These are phyloP conservation scores for Nesoenas mayeri DNA, from an alignment of 2,113 vertebrate species.

Conservation along the genomic window DNA sequence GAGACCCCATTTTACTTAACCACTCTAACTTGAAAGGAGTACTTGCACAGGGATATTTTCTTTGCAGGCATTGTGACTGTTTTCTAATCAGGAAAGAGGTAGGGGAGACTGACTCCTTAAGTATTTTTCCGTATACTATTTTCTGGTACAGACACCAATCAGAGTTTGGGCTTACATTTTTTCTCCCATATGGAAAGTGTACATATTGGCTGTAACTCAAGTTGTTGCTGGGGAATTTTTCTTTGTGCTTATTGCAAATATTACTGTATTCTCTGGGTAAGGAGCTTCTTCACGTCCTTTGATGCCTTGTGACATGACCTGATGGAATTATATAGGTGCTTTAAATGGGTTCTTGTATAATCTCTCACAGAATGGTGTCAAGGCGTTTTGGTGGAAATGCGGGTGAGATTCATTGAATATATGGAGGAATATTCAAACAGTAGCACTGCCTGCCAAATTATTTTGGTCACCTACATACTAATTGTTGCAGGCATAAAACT, in stretches of 20 bases:
- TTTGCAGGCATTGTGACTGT: neutral
- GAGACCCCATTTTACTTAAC: neutral
- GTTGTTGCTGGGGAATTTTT: neutral
- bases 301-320: neutral
- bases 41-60: neutral
- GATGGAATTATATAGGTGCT: neutral
- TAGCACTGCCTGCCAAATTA: neutral
- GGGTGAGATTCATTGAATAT: neutral
- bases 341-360: neutral
- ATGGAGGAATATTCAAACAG: neutral
- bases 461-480: neutral
- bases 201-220: neutral
- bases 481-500: neutral
- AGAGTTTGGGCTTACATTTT: neutral
- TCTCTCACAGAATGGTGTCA: fast-evolving
- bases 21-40: neutral
- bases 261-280: too few relatives aligned
- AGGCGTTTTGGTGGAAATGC: neutral
- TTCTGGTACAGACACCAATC: neutral
- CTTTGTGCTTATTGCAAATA: neutral
- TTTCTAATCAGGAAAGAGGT: neutral
- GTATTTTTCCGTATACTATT: neutral
- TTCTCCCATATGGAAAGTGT: neutral
- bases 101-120: neutral
- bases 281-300: neutral